phyloP scores from a whole-genome alignment of 2,888 invertebrate genomes.

The Colletes collaris region DNA sequence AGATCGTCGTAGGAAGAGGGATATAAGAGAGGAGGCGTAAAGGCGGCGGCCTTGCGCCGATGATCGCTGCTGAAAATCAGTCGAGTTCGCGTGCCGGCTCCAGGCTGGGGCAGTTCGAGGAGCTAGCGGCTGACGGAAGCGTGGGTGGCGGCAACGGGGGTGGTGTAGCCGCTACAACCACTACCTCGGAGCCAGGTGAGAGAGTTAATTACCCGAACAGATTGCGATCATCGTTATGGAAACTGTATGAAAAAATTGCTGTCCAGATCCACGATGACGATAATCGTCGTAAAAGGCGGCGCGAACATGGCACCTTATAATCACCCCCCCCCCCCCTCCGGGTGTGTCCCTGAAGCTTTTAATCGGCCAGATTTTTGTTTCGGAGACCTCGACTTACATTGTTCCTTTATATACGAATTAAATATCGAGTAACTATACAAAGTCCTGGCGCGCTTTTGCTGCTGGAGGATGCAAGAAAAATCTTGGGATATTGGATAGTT shows the following conservation, averaged over 20 bases:
- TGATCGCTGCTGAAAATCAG: constrained; percentile 76
- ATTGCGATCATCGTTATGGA: constrained; percentile 19
- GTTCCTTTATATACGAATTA: too few species aligned
- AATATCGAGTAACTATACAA: too few species aligned
- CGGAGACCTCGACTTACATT: too few species aligned
- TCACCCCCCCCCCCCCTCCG: neutral
- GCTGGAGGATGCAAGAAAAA: too few species aligned
- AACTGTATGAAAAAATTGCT: neutral
- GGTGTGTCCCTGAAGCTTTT: neutral
- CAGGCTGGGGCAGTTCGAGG: constrained; percentile 73
- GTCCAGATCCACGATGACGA: constrained; percentile 15
- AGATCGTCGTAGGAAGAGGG: constrained; percentile 1
- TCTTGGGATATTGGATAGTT: too few species aligned
- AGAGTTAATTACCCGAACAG: constrained; percentile 39
- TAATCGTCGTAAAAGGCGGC: constrained; percentile 4
- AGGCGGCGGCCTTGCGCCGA: constrained; percentile 62
- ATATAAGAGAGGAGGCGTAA: constrained; percentile 21
- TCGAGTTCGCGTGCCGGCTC: constrained; percentile 73
- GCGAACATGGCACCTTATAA: constrained; percentile 13
- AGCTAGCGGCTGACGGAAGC: constrained; percentile 67
- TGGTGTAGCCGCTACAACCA: constrained; percentile 78
- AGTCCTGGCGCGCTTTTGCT: too few species aligned
- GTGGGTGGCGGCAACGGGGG: constrained; percentile 47
- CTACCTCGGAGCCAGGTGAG: constrained; percentile 82
- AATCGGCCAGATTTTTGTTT: neutral